A percentile compares a stretch with the other conserved stretches of the same genome.
Evolutionary conservation across 2,888 invertebrate genomes (phyloP).

Genomic region (Trichopoda pennipes): DNA sequence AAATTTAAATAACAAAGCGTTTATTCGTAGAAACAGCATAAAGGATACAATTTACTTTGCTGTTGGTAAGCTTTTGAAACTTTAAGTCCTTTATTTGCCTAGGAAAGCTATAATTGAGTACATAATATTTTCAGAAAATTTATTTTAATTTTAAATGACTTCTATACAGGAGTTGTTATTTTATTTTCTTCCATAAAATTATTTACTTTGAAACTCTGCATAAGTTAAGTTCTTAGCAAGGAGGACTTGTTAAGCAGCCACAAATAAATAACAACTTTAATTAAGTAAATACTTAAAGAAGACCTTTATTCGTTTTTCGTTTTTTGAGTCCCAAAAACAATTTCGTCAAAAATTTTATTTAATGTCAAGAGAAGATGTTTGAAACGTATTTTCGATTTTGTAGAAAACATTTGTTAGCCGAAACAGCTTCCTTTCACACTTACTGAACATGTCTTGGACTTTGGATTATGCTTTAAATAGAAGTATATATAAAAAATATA

Average conservation of each 20-base stretch:
- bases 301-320: no score
- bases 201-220: background rate
- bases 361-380: no score
- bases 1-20: background rate
- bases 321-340: no score
- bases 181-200: background rate
- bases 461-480: no score
- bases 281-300: conserved; percentile 29
- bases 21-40: background rate
- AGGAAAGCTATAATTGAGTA: conserved; percentile 44
- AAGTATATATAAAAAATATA: no score
- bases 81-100: conserved; percentile 39
- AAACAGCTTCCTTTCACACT: no score
- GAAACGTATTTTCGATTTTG: no score
- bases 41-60: conserved; percentile 26
- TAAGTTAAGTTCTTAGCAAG: background rate
- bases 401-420: no score
- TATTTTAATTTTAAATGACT: conserved; percentile 40
- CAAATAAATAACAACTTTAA: conserved; percentile 29
- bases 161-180: background rate
- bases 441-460: no score
- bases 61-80: conserved; percentile 36
- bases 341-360: no score
- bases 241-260: background rate
- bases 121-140: conserved; percentile 36